phyloP scores from a whole-genome alignment of 2,888 invertebrate genomes.

The Scelioninae gen. 2 region DNA sequence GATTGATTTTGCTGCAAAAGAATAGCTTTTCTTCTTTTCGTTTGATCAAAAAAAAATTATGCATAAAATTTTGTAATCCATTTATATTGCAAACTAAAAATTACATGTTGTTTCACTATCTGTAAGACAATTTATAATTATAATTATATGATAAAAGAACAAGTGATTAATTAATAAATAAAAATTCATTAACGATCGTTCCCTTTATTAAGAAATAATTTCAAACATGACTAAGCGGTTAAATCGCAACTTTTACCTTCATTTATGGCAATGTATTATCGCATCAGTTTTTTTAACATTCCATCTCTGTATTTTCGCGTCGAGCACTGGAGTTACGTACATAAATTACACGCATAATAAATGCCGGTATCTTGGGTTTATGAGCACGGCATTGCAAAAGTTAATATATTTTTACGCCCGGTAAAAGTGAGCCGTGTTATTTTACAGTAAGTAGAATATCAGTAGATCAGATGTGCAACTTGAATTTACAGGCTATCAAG shows the following conservation, averaged over 20 bases:
- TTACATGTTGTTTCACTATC: too few relatives aligned
- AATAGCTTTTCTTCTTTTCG: too few relatives aligned
- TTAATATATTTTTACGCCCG: not conserved
- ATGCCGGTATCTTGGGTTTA: not conserved
- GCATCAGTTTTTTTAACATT: not conserved
- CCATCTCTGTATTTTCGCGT: not conserved
- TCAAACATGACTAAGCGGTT: too few relatives aligned
- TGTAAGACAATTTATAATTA: too few relatives aligned
- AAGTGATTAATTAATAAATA: too few relatives aligned
- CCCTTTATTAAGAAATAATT: too few relatives aligned
- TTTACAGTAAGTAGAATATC: conserved; percentile 2
- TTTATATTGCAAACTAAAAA: too few relatives aligned
- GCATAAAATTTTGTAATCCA: too few relatives aligned
- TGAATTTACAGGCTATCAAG: not conserved
- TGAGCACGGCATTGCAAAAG: not conserved
- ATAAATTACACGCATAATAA: conserved; percentile 17
- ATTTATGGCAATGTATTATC: not conserved
- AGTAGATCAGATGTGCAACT: not conserved
- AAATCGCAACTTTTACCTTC: conserved; percentile 4
- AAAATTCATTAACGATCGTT: not conserved
- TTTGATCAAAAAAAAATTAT: too few relatives aligned
- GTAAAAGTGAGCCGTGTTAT: not conserved
- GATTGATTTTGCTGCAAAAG: too few relatives aligned
- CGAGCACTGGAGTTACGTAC: not conserved
- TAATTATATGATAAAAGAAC: too few relatives aligned